Conservation (phyloP, 2,113 vertebrate species). For the Coptodon bakossiorum region DNA sequence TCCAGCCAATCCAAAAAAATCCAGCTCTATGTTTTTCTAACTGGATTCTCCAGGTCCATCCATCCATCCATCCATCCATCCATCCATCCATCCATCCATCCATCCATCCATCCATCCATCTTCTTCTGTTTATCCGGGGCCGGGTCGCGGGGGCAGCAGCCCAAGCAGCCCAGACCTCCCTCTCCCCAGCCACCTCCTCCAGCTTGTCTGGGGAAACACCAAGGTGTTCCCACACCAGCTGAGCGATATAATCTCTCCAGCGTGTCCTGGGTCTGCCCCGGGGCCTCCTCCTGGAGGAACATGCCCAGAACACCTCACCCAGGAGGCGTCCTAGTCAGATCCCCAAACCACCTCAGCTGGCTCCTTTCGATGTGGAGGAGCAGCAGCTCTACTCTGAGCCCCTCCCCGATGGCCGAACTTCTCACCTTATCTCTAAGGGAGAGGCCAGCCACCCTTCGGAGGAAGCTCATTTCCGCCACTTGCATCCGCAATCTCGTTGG, state of each 20-base stretch:
- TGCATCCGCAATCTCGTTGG: neutral
- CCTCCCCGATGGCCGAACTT: accelerated
- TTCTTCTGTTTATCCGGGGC: neutral
- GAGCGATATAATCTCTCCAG: neutral
- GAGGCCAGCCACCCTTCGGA: accelerated
- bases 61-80: neutral
- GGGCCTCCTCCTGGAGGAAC: neutral
- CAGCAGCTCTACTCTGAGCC: neutral
- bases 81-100: no score
- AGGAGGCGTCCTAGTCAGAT: neutral
- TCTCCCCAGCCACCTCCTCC: neutral
- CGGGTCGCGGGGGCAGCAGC: accelerated
- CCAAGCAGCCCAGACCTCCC: neutral
- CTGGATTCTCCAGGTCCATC: neutral
- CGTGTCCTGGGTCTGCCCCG: neutral
- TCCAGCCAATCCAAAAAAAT: neutral
- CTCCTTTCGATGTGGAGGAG: accelerated
- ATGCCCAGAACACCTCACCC: neutral
- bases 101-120: neutral
- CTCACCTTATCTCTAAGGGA: neutral
- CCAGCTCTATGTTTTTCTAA: neutral
- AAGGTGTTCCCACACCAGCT: neutral
- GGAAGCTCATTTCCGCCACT: accelerated
- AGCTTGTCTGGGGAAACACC: neutral
- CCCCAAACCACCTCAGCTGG: accelerated